Percentiles rank a stretch among this genome's conserved stretches.
These are phyloP conservation scores for Ailuropoda melanoleuca DNA, from an alignment of 2,113 vertebrate species.

Conservation along the genomic window DNA sequence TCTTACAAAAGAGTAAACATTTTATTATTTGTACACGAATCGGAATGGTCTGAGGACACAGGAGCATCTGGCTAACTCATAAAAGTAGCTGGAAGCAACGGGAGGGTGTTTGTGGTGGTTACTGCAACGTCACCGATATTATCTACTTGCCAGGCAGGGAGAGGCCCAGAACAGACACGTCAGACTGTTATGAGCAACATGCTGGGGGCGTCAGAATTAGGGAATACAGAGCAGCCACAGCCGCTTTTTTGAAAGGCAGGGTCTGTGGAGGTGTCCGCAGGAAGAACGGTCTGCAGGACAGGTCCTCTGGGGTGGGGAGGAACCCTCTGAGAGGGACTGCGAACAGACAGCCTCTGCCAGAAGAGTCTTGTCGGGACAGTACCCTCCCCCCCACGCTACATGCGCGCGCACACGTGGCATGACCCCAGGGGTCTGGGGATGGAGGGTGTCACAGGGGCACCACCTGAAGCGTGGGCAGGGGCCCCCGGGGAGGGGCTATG, in stretches of 20 bases:
- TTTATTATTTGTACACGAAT: constrained; percentile 77
- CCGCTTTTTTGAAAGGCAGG: not conserved
- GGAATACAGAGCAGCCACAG: not conserved
- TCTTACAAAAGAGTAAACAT: constrained; percentile 77
- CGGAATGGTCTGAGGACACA: constrained; percentile 47
- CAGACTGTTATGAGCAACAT: not conserved
- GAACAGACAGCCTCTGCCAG: constrained; percentile 48
- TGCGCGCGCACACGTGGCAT: not conserved
- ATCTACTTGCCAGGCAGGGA: constrained; percentile 50
- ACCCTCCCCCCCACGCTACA: not conserved
- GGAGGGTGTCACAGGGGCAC: constrained; percentile 81
- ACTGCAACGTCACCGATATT: constrained; percentile 50
- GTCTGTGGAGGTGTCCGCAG: not conserved
- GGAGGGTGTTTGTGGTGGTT: constrained; percentile 33
- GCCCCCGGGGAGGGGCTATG: constrained; percentile 85
- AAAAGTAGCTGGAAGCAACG: constrained; percentile 67
- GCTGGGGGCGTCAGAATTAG: constrained; percentile 48
- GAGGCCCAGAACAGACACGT: constrained; percentile 14
- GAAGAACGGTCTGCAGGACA: not conserved
- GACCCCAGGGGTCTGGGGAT: not conserved
- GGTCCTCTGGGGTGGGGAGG: not conserved
- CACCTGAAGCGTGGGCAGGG: constrained; percentile 91
- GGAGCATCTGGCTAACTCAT: constrained; percentile 62
- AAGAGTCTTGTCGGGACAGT: constrained; percentile 43
- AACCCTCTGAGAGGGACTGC: not conserved